Percentiles rank a stretch among this genome's conserved stretches.
Conservation (phyloP, 2,113 vertebrate species). For the Pelmatolapia mariae region DNA sequence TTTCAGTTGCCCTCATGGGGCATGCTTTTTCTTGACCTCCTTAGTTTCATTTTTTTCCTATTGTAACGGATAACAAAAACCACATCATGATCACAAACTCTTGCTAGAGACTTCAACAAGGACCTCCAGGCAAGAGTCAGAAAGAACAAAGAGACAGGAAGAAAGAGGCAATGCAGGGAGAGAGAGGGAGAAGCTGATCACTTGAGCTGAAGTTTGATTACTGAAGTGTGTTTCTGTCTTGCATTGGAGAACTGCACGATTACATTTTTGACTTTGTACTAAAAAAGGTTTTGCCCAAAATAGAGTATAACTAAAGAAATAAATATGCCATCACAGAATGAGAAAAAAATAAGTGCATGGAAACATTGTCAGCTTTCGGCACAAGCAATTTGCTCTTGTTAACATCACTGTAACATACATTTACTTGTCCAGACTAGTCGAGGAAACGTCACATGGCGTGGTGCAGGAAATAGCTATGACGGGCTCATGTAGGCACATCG, state of each 20-base stretch:
- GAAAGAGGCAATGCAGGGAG: background rate
- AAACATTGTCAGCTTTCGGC: rapidly evolving
- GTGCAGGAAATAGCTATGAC: background rate
- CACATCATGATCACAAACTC: background rate
- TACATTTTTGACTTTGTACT: rapidly evolving
- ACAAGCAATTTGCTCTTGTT: background rate
- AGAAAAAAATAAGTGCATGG: background rate
- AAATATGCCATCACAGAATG: background rate
- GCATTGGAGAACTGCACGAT: background rate
- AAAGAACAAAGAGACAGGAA: background rate
- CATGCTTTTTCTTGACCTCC: background rate
- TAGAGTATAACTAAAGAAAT: background rate
- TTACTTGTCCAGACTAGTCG: background rate
- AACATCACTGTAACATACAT: background rate
- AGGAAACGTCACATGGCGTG: background rate
- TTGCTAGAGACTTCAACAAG: background rate
- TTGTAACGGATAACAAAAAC: background rate
- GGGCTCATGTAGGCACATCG: background rate
- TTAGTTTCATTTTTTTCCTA: background rate
- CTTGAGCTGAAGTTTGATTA: background rate
- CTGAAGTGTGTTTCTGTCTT: background rate
- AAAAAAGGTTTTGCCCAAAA: background rate
- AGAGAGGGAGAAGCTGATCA: background rate
- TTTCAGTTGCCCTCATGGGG: background rate
- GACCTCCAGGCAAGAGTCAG: background rate